Base-by-base conservation (phyloP, 2,888 invertebrate genomes). In the Muschampia plurimacula region DNA sequence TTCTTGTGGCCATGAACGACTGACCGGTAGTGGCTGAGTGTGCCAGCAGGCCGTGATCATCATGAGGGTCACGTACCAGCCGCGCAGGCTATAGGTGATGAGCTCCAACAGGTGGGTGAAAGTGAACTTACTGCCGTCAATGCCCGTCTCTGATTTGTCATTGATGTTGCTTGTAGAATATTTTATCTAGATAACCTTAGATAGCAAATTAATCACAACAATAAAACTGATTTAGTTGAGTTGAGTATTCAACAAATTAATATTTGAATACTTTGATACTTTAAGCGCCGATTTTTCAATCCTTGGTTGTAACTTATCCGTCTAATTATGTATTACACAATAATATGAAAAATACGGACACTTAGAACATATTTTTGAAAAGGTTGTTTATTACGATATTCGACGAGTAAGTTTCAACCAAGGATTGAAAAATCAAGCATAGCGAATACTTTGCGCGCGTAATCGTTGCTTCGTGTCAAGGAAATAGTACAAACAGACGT, bases 1-100 rank as follows among this genome's bases (percentile, higher is more conserved):
- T 90, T 90, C 89, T 79, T 86, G 83, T 78, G 87, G 81, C 86
- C 88, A 83, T 88, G 88, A 87, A 86, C 84, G 81, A 79, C 77
- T 74, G 72, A 72, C 72, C 72, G 72, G 72, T 72, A 72, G 67
- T 72, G 71, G 62, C 49, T 67, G 76, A 87, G 86, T 90, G 82
- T 86, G 92, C 89, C 86, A 92, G 75, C 82, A 81, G 89, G 90
- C 82, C 87, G 79, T 75, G 75, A 80, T 91, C 84, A 80, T 79
- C 82, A 89, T 83, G 84, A 78, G 79, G 80, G 78, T 83, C 91
- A 89, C 91, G 91, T 90, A 39, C 13, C 66, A 22, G 39, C 62
- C 52, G 62, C 66, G 22, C 75, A 75, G 76, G 77, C 77, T 80
- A 82, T 83, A 80, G 83, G 80, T 78, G 81, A 77, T 80, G 71